Conservation (phyloP, 1,140 invertebrate species). For the Drosophila arawakana region DNA sequence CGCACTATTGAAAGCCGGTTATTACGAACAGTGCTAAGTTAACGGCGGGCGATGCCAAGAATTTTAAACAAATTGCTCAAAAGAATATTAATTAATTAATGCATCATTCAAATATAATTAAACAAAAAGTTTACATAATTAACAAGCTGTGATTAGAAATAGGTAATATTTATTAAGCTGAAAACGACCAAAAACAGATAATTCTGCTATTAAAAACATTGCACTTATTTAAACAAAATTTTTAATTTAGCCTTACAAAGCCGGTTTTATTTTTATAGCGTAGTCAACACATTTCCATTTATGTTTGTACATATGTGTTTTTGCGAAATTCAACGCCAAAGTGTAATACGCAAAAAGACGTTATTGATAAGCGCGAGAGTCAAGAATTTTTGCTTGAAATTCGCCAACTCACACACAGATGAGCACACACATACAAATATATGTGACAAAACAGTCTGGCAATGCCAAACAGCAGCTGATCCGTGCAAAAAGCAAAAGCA, state of each 20-base stretch:
- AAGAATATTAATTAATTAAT: slow-evolving; percentile 33
- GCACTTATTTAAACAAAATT: slow-evolving; percentile 16
- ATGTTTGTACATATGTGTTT: slow-evolving; percentile 20
- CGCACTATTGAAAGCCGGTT: slow-evolving; percentile 62
- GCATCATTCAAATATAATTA: slow-evolving; percentile 15
- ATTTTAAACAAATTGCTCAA: slow-evolving; percentile 56
- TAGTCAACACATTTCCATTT: slow-evolving; percentile 29
- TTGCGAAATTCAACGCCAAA: slow-evolving; percentile 49
- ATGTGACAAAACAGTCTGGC: slow-evolving; percentile 51
- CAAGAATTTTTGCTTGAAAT: slow-evolving; percentile 38
- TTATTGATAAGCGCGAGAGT: slow-evolving; percentile 64
- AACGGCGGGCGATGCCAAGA: slow-evolving; percentile 52
- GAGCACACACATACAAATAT: slow-evolving; percentile 9
- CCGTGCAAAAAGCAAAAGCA: slow-evolving; percentile 17
- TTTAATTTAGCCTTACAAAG: slow-evolving; percentile 37
- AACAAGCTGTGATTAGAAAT: not conserved
- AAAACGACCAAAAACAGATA: slow-evolving; percentile 22
- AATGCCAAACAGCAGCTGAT: slow-evolving; percentile 64
- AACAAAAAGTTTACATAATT: slow-evolving; percentile 20
- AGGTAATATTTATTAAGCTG: not conserved
- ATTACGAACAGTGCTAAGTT: slow-evolving; percentile 37
- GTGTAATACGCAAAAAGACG: slow-evolving; percentile 45
- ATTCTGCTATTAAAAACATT: slow-evolving; percentile 14
- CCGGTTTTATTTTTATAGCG: slow-evolving; percentile 40
- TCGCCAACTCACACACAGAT: slow-evolving; percentile 4